Conservation (phyloP, 2,888 invertebrate genomes). For the Molanna angustata region DNA sequence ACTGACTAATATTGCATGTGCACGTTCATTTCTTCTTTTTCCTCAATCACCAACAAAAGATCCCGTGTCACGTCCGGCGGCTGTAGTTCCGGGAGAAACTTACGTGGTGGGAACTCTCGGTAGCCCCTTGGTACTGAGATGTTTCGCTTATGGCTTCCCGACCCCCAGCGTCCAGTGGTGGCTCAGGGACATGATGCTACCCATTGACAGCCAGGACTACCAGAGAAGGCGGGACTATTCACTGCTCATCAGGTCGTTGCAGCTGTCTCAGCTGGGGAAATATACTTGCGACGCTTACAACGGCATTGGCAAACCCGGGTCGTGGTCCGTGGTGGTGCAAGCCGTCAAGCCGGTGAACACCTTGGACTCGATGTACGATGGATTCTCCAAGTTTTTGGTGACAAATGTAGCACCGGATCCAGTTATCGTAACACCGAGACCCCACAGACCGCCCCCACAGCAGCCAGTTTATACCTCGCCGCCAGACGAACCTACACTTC, state of each 20-base stretch:
- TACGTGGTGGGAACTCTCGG: constrained; percentile 70
- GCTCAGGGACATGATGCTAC: constrained; percentile 73
- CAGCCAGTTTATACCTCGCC: too few species aligned
- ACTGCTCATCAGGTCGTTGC: constrained; percentile 69
- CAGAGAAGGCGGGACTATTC: constrained; percentile 73
- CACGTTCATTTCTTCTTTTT: constrained; percentile 3
- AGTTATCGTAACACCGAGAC: constrained; percentile 40
- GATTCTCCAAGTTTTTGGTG: constrained; percentile 60
- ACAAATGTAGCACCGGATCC: constrained; percentile 46
- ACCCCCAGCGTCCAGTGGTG: constrained; percentile 81
- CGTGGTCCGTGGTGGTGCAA: constrained; percentile 71
- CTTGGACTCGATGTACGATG: constrained; percentile 53
- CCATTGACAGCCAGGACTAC: constrained; percentile 63
- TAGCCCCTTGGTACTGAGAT: constrained; percentile 67
- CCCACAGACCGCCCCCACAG: constrained; percentile 34
- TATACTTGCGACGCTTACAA: constrained; percentile 92
- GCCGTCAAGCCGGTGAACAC: constrained; percentile 69
- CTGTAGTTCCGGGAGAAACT: constrained; percentile 62
- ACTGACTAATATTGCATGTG: too few species aligned
- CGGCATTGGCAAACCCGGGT: constrained; percentile 71
- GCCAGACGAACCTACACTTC: too few species aligned
- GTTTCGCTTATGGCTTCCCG: constrained; percentile 81
- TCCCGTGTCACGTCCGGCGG: constrained; percentile 57
- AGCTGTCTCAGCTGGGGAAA: constrained; percentile 70
- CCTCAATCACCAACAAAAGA: constrained; percentile 42